phyloP scores from a whole-genome alignment of 2,888 invertebrate species.

The Epistrophe grossulariae region DNA sequence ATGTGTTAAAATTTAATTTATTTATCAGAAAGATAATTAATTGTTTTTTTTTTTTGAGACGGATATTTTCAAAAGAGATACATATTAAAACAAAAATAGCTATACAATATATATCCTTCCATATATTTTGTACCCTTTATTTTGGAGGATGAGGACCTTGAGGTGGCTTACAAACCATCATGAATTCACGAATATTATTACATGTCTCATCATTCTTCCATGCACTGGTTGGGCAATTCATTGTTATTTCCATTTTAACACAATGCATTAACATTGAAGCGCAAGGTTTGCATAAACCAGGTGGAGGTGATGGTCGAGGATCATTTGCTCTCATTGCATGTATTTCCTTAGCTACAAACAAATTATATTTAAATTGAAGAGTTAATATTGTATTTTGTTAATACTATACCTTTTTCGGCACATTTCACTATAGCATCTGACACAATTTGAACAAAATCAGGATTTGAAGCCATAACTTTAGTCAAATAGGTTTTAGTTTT shows the following conservation, averaged over 20 bases:
- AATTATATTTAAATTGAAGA: too few relatives aligned
- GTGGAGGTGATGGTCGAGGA: conserved; percentile 36
- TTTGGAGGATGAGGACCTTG: not conserved
- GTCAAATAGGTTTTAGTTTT: conserved; percentile 34
- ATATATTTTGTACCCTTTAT: not conserved
- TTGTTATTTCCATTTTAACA: conserved; percentile 11
- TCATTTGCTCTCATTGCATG: conserved; percentile 19
- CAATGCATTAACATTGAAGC: conserved; percentile 47
- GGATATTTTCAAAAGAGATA: not conserved
- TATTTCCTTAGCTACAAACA: conserved; percentile 36
- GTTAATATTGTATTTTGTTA: too few relatives aligned
- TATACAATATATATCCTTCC: too few relatives aligned
- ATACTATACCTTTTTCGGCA: conserved; percentile 20
- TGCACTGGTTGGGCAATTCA: conserved; percentile 46
- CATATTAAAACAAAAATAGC: not conserved
- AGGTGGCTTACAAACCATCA: conserved; percentile 48
- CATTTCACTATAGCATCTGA: conserved; percentile 36
- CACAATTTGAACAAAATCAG: conserved; percentile 39
- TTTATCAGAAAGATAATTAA: not conserved
- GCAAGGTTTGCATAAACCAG: conserved; percentile 43
- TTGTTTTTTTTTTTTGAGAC: not conserved
- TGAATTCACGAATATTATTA: conserved; percentile 45
- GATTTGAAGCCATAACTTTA: not conserved
- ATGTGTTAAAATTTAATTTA: not conserved
- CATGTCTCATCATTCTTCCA: conserved; percentile 61